Conservation (phyloP, 2,888 invertebrate genomes). For the Prosapia bicincta region DNA sequence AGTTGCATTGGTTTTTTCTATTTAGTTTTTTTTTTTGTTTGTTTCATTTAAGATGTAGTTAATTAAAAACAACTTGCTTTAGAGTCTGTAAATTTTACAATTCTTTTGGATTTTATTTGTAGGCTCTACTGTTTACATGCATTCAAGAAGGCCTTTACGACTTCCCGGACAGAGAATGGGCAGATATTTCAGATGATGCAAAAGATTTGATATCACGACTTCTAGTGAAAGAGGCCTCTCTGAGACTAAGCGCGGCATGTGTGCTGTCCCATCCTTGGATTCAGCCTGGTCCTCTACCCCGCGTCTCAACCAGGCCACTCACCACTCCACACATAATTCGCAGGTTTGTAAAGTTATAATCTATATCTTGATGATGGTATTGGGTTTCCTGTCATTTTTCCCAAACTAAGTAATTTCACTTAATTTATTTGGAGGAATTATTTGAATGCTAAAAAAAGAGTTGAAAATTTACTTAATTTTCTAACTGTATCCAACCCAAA, state of each 20-base stretch:
- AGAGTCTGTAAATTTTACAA: constrained; percentile 10
- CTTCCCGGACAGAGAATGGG: constrained; percentile 88
- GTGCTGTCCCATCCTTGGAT: constrained; percentile 80
- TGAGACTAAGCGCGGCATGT: constrained; percentile 81
- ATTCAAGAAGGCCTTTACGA: constrained; percentile 68
- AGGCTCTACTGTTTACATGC: constrained; percentile 81
- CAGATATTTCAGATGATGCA: constrained; percentile 80
- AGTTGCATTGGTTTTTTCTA: too few relatives aligned
- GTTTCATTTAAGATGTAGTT: too few relatives aligned
- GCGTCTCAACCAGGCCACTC: constrained; percentile 51
- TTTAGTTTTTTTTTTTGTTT: too few relatives aligned
- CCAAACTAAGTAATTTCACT: too few relatives aligned
- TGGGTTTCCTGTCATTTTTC: too few relatives aligned
- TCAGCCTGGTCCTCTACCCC: constrained; percentile 35
- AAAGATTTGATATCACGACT: constrained; percentile 89
- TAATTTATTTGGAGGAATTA: too few relatives aligned
- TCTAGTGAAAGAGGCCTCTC: constrained; percentile 83
- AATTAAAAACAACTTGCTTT: too few relatives aligned
- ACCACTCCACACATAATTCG: constrained; percentile 82
- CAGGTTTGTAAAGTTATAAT: constrained; percentile 52
- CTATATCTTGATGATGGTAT: too few relatives aligned
- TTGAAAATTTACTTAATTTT: too few relatives aligned
- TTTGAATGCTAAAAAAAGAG: too few relatives aligned
- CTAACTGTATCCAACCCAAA: too few relatives aligned
- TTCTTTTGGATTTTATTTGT: constrained; percentile 32